Percentiles rank a stretch among this genome's conserved stretches.
Evolutionary conservation across 2,113 vertebrate species (phyloP).

Genomic region (Oreochromis spilurus): DNA sequence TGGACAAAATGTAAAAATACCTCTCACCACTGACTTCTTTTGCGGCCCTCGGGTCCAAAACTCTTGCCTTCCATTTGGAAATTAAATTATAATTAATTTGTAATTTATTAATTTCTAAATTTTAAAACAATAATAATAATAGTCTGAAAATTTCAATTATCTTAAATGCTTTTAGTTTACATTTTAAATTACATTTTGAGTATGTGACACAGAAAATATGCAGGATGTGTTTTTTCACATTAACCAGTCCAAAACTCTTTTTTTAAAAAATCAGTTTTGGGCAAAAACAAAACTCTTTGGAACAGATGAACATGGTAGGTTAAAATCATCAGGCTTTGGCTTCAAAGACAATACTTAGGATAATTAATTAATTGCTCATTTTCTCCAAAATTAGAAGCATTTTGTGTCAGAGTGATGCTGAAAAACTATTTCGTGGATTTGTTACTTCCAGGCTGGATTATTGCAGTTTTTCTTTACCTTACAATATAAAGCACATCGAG

Average conservation of each 20-base stretch:
- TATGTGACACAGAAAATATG: neutral
- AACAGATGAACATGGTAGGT: neutral
- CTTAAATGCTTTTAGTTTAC: neutral
- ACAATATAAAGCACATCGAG: neutral
- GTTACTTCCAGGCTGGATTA: neutral
- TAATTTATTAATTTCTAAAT: neutral
- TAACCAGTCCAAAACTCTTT: neutral
- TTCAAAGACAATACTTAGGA: neutral
- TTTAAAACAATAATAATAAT: neutral
- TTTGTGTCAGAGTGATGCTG: neutral
- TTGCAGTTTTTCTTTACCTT: neutral
- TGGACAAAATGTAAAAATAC: neutral
- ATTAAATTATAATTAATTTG: neutral
- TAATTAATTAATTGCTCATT: neutral
- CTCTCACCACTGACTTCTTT: neutral
- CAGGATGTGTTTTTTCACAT: neutral
- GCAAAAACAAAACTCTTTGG: neutral
- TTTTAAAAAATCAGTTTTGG: neutral
- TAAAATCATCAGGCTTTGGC: neutral
- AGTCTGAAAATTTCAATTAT: neutral
- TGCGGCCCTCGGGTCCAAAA: neutral
- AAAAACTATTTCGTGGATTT: neutral
- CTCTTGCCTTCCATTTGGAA: neutral
- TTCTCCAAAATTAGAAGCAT: neutral
- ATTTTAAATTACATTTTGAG: neutral